Evolutionary conservation across 2,888 invertebrate genomes (phyloP).

Genomic region (Polydrusus tereticollis): DNA sequence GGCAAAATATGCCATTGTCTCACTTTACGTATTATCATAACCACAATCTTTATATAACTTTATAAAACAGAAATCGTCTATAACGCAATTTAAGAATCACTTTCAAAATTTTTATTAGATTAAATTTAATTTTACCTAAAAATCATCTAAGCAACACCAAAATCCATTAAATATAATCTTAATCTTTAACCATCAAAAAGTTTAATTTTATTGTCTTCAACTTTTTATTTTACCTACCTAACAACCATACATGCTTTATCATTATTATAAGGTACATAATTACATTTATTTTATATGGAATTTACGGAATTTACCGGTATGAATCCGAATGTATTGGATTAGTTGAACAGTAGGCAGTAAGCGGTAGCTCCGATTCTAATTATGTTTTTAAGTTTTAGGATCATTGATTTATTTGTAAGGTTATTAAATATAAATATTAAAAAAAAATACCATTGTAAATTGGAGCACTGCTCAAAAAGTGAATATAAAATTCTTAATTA

Average conservation of each 20-base stretch:
- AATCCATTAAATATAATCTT: not conserved
- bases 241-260: too few relatives aligned
- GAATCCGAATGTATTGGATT: too few relatives aligned
- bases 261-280: slow-evolving; percentile 7
- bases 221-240: not conserved
- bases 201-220: slow-evolving; percentile 4
- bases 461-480: too few relatives aligned
- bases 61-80: not conserved
- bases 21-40: not conserved
- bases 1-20: not conserved
- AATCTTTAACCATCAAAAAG: not conserved
- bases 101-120: not conserved
- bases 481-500: too few relatives aligned
- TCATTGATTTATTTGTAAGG: too few relatives aligned
- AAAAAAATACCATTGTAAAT: too few relatives aligned
- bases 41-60: slow-evolving; percentile 2
- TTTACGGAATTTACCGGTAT: not conserved
- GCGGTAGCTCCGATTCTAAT: too few relatives aligned
- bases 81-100: slow-evolving; percentile 2
- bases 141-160: not conserved
- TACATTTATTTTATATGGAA: not conserved
- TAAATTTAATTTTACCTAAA: not conserved
- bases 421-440: too few relatives aligned
- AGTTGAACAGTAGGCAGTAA: too few relatives aligned
- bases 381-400: too few relatives aligned